Evolutionary conservation across 1,140 invertebrate species (phyloP), one percentile per base, ranked within the genome.

Genomic region (Drosophila sturtevanti): DNA sequence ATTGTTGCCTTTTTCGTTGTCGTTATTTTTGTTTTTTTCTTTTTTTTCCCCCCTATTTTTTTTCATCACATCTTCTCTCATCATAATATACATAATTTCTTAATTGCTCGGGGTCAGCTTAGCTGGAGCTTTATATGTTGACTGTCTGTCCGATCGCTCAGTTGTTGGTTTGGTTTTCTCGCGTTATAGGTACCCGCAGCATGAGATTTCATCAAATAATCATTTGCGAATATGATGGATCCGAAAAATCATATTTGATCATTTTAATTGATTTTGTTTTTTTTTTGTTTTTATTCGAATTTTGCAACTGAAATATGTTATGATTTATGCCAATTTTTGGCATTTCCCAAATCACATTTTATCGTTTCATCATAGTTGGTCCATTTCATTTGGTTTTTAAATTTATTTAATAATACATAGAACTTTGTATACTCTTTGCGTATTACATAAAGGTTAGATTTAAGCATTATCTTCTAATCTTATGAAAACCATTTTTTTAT

Each of bases 81-180:
- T 71, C 67, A 87, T 82, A 87, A 86, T 87, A 82, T 79, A 79
- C 81, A 86, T 89, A 89, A 89, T 86, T 89, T 82, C 82, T 82
- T 86, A 86, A 86, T 86, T 86, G 82, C 82, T 86, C 65, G 75
- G 82, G 75, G 84, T 86, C 84, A 82, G 79, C 82, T 74, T 75
- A 58, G 58, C 64, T 76, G 64, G 76, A 74, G 73, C 72, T 67
- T 74, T 72, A 67, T 54, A 31, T 68, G 54, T 35, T 63, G 27
- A 31, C 27, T 56, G 62, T 68, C 48, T 24, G 16, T 68, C 51
- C 38, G 14, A 14, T 44, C 18, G 54, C 21, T 67, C 9, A 37
- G 37, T 24, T 38, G 27, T 31, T 31, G 24, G 61, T 76, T 54
- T 37, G 72, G 73, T 72, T 65, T 65, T 59, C 67, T 61, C 56